Base-by-base conservation (phyloP, 2,113 vertebrate species). In the Cavia aperea region DNA sequence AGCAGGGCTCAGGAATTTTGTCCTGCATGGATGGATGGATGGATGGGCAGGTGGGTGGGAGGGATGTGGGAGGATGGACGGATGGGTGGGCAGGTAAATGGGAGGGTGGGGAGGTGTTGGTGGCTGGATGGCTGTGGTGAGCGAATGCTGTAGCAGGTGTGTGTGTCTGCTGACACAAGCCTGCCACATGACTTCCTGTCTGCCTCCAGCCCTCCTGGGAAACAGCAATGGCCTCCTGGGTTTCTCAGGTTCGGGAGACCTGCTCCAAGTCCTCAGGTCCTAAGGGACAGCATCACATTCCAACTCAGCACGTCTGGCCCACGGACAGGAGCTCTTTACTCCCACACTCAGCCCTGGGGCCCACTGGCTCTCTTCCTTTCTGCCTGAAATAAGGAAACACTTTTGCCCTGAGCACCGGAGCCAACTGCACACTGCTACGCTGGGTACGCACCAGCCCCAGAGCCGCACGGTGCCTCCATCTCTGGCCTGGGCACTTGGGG, bases 401-500 rank as follows among this genome's bases (percentile, higher is more conserved):
- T 83, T 86, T 56, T 39, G 8, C 51, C 21, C 33, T n/a, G 33
- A 39, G 56, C 49, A 46, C 36, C 56, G 21, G 46, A 72, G 60
- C 16, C 8, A 19, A n/a, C 70, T 1, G 6, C 8, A 43, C 70
- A 43, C 29, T 54, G 51, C 82, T 10, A 60, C 39, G 33, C 2
- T 0, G 39, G 46, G n/a, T 16, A 15, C 23, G 14, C 77, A 36
- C 77, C 18, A 21, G 66, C 36, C 15, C 15, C 23, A 1, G 46
- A 86, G 11, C 60, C 0, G 0, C 46, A 5, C 0, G 0, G 70
- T 60, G 16, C 43, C 65, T 60, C 78, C 0, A 2, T 18, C 75
- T 26, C 54, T 15, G 36, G 49, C 65, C 94, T 79, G 93, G 96
- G 95, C 96, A 97, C 96, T 94, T 16, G 82, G 90, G 95, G 95